phyloP scores from a whole-genome alignment of 2,888 invertebrate species.

The Muschampia plurimacula region DNA sequence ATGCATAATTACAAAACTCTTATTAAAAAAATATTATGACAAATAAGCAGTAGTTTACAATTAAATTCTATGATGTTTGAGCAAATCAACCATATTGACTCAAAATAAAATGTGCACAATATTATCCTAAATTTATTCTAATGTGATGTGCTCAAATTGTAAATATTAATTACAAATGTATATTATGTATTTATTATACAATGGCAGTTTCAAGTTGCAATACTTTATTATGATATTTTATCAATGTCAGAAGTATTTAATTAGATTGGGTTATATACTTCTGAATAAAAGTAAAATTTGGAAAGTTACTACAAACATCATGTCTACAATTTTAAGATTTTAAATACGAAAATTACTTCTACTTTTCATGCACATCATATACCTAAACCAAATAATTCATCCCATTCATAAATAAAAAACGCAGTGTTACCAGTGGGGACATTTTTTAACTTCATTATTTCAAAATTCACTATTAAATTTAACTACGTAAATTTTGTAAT shows the following conservation, averaged over 20 bases:
- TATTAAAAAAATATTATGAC: background rate
- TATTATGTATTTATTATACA: background rate
- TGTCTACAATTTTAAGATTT: no score
- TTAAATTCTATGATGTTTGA: conserved; percentile 22
- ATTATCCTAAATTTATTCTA: conserved; percentile 1
- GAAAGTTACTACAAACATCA: no score
- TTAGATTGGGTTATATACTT: no score
- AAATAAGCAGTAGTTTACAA: conserved; percentile 2
- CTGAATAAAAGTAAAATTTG: no score
- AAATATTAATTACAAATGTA: conserved; percentile 1
- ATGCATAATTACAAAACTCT: background rate
- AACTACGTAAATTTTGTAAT: background rate
- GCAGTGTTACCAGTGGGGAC: background rate
- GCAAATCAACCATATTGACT: conserved; percentile 29
- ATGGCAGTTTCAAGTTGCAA: conserved; percentile 11
- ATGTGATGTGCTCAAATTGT: conserved; percentile 19
- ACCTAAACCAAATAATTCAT: background rate
- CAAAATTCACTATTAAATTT: background rate
- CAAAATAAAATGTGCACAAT: conserved; percentile 16
- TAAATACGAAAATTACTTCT: background rate
- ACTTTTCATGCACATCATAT: background rate
- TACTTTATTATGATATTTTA: background rate
- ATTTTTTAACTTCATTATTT: background rate
- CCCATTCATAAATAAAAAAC: background rate
- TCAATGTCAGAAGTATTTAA: background rate